Base-by-base conservation (phyloP, 2,113 vertebrate species). In the Alectura lathami region DNA sequence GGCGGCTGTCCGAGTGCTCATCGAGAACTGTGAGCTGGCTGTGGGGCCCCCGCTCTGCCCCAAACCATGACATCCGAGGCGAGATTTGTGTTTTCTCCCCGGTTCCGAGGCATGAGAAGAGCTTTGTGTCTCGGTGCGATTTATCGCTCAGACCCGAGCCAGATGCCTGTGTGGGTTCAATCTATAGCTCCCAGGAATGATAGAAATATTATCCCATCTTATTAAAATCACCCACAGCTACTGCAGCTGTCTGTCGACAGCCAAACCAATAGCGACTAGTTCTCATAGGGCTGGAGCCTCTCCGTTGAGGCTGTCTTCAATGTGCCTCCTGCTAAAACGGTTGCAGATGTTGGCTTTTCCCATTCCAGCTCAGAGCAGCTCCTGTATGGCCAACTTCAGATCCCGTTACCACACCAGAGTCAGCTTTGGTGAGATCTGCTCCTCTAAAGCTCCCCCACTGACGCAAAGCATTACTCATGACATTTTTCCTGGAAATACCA, bases 201-300 rank as follows among this genome's bases (percentile, higher is more conserved):
- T 91, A 94, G 91, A 95, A 97, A 96, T 96, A 95, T 97, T 89
- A 89, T 74, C 86, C 91, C 7, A 6, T 53, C 88, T 95, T 77
- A 90, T 93, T 95, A 90, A 96, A 95, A 95, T 96, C 91, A 95
- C 89, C 91, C 87, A 72, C 93, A 96, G 89, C 94, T 96, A 95
- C 95, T 83, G 91, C 83, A 95, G 94, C 94, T 89, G 78, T 48
- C 48, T 88, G 95, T 95, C 95, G 94, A 86, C 68, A 93, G 86
- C 81, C 69, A 84, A 91, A 91, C 93, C 79, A 78, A 92, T 34
- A 56, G 86, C 0, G 1, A 72, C 48, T 29, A 4, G 77, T 70
- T 93, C 93, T 81, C 62, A 40, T 50, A 0, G 54, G 78, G 38
- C 10, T 47, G 80, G 76, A 94, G 64, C 45, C 68, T 87, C 82